Percentiles rank a stretch among this genome's conserved stretches.
phyloP scores from a whole-genome alignment of 2,797 vertebrate genomes.

The Eurystomus glaucurus region DNA sequence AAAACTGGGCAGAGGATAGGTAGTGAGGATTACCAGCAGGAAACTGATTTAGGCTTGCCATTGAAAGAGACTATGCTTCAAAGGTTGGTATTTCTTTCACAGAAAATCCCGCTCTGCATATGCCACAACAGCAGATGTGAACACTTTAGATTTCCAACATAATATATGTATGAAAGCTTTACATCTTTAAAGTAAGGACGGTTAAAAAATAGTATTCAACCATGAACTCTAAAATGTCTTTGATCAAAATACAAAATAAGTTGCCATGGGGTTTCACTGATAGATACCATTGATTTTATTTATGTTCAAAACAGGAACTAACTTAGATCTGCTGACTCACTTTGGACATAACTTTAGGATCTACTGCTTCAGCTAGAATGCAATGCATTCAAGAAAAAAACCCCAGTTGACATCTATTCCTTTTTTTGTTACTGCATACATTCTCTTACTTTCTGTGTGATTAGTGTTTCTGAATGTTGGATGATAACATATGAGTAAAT shows the following conservation, averaged over 20 bases:
- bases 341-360: background rate
- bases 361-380: background rate
- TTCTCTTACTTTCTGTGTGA: background rate
- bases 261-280: background rate
- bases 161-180: background rate
- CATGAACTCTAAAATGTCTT: background rate
- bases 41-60: background rate
- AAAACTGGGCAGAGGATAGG: background rate
- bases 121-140: background rate
- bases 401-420: rapidly evolving
- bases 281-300: background rate
- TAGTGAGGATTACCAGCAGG: background rate
- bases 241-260: background rate
- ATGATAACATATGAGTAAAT: background rate
- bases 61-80: background rate
- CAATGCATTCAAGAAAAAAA: background rate
- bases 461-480: background rate
- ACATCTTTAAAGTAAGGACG: background rate
- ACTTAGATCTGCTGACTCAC: background rate
- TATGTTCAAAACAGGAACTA: background rate
- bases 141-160: background rate
- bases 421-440: background rate
- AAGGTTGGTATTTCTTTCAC: background rate
- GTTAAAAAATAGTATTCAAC: background rate
- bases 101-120: background rate